Conservation (phyloP, 2,888 invertebrate species). For the Xylophagus ater region DNA sequence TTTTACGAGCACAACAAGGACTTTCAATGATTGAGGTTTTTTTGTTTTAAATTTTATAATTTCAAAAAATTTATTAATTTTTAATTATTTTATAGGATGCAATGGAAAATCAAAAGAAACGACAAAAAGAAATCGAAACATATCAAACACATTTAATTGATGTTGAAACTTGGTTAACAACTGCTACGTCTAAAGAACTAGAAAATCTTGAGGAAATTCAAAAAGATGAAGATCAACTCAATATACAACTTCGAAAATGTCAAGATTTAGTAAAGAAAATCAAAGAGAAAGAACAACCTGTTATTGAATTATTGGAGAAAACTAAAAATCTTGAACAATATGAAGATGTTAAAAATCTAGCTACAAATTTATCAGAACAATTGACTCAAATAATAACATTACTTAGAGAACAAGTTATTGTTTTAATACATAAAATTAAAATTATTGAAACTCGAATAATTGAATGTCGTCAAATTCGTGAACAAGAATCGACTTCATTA, state of each 20-base stretch:
- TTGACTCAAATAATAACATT: constrained; percentile 45
- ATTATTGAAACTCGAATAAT: constrained; percentile 42
- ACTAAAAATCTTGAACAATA: constrained; percentile 42
- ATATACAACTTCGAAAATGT: constrained; percentile 43
- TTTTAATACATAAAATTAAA: constrained; percentile 50
- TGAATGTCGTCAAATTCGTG: constrained; percentile 29
- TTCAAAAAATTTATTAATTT: constrained; percentile 1
- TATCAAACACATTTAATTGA: constrained; percentile 45
- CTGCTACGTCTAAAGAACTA: constrained; percentile 30
- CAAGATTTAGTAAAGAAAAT: constrained; percentile 43
- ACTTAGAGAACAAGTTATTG: constrained; percentile 49
- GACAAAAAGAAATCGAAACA: constrained; percentile 43
- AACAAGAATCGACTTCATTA: constrained; percentile 35
- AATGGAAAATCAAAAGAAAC: constrained; percentile 42
- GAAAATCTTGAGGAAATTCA: constrained; percentile 30
- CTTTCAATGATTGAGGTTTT: constrained; percentile 41
- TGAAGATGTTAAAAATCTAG: constrained; percentile 41
- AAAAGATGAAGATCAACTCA: constrained; percentile 41
- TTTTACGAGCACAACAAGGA: constrained; percentile 59
- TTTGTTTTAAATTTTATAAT: constrained; percentile 7
- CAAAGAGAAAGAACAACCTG: constrained; percentile 40
- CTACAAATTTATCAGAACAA: constrained; percentile 44
- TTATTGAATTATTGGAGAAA: constrained; percentile 40
- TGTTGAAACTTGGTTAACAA: constrained; percentile 45
- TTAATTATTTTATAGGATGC: constrained; percentile 46